A percentile compares a stretch with the other conserved stretches of the same genome.
Evolutionary conservation across 2,888 invertebrate genomes (phyloP).

Genomic region (Sinotaia quadrata): DNA sequence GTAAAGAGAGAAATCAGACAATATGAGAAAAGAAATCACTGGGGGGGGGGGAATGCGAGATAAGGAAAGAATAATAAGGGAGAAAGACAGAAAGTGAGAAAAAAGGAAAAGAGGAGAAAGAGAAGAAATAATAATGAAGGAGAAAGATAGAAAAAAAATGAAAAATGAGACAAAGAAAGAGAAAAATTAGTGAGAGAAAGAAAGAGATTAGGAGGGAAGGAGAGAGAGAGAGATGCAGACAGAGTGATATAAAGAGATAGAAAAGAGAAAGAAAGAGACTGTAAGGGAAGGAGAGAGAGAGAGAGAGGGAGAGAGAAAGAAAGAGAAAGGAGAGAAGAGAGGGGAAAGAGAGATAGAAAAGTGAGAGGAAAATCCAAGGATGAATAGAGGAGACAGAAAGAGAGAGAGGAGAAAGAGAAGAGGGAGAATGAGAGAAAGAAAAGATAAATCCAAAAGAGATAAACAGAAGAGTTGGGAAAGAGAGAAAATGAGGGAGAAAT

Average conservation of each 20-base stretch:
- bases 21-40: background rate
- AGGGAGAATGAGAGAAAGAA: constrained; percentile 13
- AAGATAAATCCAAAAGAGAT: background rate
- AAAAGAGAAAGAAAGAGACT: too few relatives aligned
- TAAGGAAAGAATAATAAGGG: background rate
- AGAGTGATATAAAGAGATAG: background rate
- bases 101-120: background rate
- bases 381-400: background rate
- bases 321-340: background rate
- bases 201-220: constrained; percentile 11
- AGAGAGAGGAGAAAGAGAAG: constrained; percentile 4
- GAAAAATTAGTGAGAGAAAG: too few relatives aligned
- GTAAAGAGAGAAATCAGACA: background rate
- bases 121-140: background rate
- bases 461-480: background rate
- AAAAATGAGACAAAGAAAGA: constrained; percentile 1
- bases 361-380: background rate
- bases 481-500: constrained; percentile 16
- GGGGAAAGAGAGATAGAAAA: background rate
- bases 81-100: constrained; percentile 11
- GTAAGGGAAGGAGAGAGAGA: constrained; percentile 9
- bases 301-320: constrained; percentile 2
- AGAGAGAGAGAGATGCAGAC: constrained; percentile 12
- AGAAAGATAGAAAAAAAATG: background rate
- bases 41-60: background rate